Percentiles rank a stretch among this genome's conserved stretches.
These are phyloP conservation scores for Diadophis punctatus DNA, from an alignment of 2,113 vertebrate species.

Conservation along the genomic window DNA sequence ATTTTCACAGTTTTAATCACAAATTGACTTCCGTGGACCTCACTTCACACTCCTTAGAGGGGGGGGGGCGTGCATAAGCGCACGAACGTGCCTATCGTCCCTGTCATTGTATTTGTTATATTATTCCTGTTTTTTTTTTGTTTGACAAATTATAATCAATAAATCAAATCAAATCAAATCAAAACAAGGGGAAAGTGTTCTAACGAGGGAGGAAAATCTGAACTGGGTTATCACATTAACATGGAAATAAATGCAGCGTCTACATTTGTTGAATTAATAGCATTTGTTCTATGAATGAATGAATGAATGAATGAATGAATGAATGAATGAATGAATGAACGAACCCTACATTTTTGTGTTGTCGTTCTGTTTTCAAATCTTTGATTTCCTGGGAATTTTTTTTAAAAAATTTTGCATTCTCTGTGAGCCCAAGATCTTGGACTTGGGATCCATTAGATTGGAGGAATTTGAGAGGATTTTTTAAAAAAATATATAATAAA, in stretches of 20 bases:
- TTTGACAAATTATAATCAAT: too few relatives aligned
- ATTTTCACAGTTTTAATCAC: too few relatives aligned
- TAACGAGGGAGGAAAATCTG: not conserved
- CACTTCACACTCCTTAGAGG: too few relatives aligned
- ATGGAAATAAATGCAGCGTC: not conserved
- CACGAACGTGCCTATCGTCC: too few relatives aligned
- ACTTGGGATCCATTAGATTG: constrained; percentile 17
- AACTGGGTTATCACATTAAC: not conserved
- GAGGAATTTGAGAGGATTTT: constrained; percentile 32
- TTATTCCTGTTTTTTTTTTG: too few relatives aligned
- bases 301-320: too few relatives aligned
- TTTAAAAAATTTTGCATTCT: not conserved
- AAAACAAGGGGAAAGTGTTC: not conserved
- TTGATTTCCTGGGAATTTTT: not conserved
- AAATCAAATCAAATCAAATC: not conserved
- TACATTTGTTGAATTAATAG: not conserved
- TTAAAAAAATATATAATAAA: constrained; percentile 40
- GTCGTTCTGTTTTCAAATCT: not conserved
- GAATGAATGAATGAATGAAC: too few relatives aligned
- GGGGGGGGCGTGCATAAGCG: too few relatives aligned
- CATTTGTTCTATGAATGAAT: not conserved
- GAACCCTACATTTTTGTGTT: not conserved
- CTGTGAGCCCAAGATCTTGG: not conserved
- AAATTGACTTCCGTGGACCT: too few relatives aligned
- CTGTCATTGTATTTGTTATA: too few relatives aligned